Conservation (phyloP, 2,797 vertebrate species). For the Gymnoscopelus microlampas region DNA sequence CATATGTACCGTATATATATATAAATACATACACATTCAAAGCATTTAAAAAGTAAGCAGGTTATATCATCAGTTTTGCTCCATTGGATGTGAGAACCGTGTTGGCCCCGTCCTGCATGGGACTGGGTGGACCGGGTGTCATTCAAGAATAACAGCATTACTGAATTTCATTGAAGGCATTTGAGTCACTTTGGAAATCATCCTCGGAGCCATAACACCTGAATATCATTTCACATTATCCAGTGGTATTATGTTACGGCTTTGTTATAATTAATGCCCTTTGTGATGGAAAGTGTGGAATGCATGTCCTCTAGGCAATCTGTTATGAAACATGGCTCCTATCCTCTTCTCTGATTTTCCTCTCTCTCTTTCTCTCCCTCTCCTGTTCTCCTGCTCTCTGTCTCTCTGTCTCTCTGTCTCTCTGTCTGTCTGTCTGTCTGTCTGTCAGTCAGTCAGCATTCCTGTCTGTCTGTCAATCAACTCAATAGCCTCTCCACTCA, state of each 20-base stretch:
- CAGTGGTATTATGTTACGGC: conserved; percentile 25
- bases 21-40: no score
- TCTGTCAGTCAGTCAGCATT: no score
- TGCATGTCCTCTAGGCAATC: conserved; percentile 46
- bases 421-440: neutral
- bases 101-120: neutral
- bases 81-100: neutral
- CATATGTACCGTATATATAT: no score
- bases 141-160: neutral
- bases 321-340: conserved; percentile 39
- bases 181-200: conserved; percentile 11
- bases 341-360: neutral
- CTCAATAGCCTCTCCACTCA: no score
- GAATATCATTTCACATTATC: conserved; percentile 22
- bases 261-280: conserved; percentile 42
- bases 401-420: neutral
- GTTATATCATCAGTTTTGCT: no score
- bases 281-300: conserved; percentile 51
- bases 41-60: no score
- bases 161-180: neutral
- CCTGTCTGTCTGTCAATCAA: neutral
- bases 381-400: neutral
- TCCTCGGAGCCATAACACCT: conserved; percentile 2
- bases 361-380: neutral
- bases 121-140: no score